These are phyloP conservation scores for Pinctada fucata DNA, from an alignment of 2,888 invertebrate genomes.

Conservation along the genomic window DNA sequence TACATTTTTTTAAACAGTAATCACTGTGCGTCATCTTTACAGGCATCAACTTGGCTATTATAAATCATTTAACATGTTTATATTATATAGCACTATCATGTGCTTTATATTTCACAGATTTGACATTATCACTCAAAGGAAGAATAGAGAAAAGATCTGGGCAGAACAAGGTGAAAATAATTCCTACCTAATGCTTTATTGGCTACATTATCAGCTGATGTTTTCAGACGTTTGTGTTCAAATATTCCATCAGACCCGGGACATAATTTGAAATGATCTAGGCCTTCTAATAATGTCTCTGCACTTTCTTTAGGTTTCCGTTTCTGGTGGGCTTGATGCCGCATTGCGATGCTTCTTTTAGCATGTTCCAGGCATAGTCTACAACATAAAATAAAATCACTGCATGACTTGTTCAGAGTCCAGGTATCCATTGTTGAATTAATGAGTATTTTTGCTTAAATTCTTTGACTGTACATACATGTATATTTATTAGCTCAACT, in stretches of 20 bases:
- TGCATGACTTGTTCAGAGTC: background rate
- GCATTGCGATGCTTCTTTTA: slow-evolving; percentile 82
- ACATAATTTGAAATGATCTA: slow-evolving; percentile 81
- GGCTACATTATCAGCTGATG: slow-evolving; percentile 60
- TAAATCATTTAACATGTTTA: too few species aligned
- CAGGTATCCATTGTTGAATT: background rate
- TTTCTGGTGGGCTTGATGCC: slow-evolving; percentile 82
- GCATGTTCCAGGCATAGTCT: slow-evolving; percentile 86
- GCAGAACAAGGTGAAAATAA: too few species aligned
- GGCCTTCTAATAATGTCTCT: slow-evolving; percentile 82
- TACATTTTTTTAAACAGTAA: too few species aligned
- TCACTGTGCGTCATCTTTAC: too few species aligned
- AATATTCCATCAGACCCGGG: slow-evolving; percentile 29
- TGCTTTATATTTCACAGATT: too few species aligned
- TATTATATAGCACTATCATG: too few species aligned
- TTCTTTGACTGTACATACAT: background rate
- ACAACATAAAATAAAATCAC: slow-evolving; percentile 39
- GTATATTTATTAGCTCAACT: too few species aligned
- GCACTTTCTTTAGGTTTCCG: slow-evolving; percentile 83
- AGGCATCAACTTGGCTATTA: too few species aligned
- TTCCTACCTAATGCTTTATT: slow-evolving; percentile 66
- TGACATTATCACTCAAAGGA: too few species aligned
- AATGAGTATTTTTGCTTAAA: background rate
- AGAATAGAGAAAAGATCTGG: too few species aligned
- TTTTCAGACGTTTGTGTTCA: slow-evolving; percentile 40